Evolutionary conservation across 1,140 invertebrate species (phyloP).

Genomic region (Drosophila paulistorum): DNA sequence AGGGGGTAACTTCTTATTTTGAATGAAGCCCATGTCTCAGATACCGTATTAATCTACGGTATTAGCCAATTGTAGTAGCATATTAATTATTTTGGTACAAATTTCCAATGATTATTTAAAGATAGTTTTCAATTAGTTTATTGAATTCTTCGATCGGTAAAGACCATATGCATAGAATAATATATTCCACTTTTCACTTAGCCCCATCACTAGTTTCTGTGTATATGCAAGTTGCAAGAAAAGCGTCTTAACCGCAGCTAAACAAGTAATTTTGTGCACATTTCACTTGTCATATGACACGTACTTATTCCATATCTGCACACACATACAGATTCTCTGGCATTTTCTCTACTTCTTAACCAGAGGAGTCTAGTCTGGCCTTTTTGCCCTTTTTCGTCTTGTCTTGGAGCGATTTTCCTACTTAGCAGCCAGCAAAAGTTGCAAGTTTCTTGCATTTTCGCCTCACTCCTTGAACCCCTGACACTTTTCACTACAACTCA

Average conservation of each 20-base stretch:
- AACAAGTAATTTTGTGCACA: slow-evolving; percentile 80
- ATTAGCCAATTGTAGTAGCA: too few relatives aligned
- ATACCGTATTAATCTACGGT: too few relatives aligned
- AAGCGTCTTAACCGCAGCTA: slow-evolving; percentile 66
- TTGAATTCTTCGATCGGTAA: neutral
- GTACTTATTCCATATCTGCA: slow-evolving; percentile 47
- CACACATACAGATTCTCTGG: neutral
- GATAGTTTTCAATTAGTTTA: neutral
- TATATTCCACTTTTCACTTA: neutral
- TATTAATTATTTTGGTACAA: too few relatives aligned
- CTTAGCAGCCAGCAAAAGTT: slow-evolving; percentile 67
- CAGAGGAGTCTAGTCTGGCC: slow-evolving; percentile 21
- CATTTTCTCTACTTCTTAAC: slow-evolving; percentile 1
- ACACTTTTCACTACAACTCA: slow-evolving; percentile 43
- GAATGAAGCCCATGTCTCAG: too few relatives aligned
- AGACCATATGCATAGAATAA: neutral
- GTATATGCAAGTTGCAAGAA: slow-evolving; percentile 15
- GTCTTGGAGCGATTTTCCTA: slow-evolving; percentile 74
- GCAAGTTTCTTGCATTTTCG: slow-evolving; percentile 57
- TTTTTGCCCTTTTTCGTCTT: slow-evolving; percentile 21
- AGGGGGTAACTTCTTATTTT: too few relatives aligned
- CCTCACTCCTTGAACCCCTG: slow-evolving; percentile 21
- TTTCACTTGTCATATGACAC: slow-evolving; percentile 80
- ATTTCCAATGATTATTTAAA: too few relatives aligned
- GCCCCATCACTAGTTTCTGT: slow-evolving; percentile 17